Conservation (phyloP, 2,888 invertebrate species). For the Hypena proboscidalis region DNA sequence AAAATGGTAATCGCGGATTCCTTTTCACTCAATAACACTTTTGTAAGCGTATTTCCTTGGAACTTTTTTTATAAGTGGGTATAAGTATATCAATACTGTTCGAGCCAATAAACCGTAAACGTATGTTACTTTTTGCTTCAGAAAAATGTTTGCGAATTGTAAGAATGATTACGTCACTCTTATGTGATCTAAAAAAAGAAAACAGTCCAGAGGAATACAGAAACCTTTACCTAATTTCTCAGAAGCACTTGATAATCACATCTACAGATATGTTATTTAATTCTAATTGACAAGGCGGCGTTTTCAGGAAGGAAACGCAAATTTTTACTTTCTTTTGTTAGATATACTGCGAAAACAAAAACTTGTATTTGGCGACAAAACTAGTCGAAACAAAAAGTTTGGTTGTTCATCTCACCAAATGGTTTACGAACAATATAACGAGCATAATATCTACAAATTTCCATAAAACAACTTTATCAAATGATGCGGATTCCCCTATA, state of each 20-base stretch:
- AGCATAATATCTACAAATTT: not conserved
- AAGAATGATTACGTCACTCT: not conserved
- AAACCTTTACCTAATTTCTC: too few relatives aligned
- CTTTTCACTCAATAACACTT: conserved; percentile 36
- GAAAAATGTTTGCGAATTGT: conserved; percentile 4
- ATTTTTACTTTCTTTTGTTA: too few relatives aligned
- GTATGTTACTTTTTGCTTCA: not conserved
- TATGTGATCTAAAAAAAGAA: not conserved
- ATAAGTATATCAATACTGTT: conserved; percentile 21
- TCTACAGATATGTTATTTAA: not conserved
- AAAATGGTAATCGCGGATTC: conserved; percentile 55
- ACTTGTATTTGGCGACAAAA: too few relatives aligned
- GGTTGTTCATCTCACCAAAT: too few relatives aligned
- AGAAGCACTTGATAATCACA: not conserved
- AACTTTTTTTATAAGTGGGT: conserved; percentile 36
- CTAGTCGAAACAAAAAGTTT: too few relatives aligned
- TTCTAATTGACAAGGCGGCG: too few relatives aligned
- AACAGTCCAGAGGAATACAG: too few relatives aligned
- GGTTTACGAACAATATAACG: not conserved
- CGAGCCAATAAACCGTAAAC: conserved; percentile 20
- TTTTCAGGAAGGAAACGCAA: too few relatives aligned
- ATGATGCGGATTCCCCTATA: not conserved
- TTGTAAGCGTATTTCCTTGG: conserved; percentile 31
- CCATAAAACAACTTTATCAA: not conserved
- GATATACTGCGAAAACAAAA: too few relatives aligned